A percentile compares a stretch with the other conserved stretches of the same genome.
These are phyloP conservation scores for Haemorhous mexicanus DNA, from an alignment of 2,113 vertebrate species.

Conservation along the genomic window DNA sequence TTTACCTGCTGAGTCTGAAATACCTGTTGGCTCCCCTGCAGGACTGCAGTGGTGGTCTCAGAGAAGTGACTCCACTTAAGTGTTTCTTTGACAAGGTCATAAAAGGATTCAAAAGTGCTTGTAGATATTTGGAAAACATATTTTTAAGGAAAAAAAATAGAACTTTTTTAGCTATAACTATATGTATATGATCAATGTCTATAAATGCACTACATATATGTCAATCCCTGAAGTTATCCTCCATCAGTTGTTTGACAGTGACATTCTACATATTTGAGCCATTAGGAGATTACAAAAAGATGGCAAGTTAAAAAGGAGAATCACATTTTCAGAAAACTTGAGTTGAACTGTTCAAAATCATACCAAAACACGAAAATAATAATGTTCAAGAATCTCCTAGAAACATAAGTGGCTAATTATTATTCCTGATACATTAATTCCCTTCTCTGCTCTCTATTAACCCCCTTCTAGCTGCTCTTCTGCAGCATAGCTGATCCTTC, in stretches of 20 bases:
- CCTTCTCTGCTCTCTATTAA: not conserved
- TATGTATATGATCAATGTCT: not conserved
- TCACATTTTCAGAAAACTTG: not conserved
- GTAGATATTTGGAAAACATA: not conserved
- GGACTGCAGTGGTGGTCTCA: not conserved
- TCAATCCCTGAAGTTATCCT: not conserved
- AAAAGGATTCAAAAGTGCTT: not conserved
- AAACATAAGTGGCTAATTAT: not conserved
- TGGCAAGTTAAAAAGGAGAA: not conserved
- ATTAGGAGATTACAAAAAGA: not conserved
- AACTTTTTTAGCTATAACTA: not conserved
- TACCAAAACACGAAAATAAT: not conserved
- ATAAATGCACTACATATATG: not conserved
- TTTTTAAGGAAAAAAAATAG: not conserved
- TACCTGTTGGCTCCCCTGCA: not conserved
- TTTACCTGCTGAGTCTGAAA: not conserved
- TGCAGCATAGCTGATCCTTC: not conserved
- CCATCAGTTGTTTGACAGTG: not conserved
- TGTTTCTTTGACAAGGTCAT: not conserved
- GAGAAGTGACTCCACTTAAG: not conserved
- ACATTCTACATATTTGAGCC: not conserved
- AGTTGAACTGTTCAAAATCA: not conserved
- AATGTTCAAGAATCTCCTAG: not conserved
- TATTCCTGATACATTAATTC: not conserved
- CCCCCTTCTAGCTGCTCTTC: not conserved